Evolutionary conservation across 1,140 invertebrate genomes (phyloP), one percentile per base, ranked within the genome.

Genomic region (Latrodectus geometricus): DNA sequence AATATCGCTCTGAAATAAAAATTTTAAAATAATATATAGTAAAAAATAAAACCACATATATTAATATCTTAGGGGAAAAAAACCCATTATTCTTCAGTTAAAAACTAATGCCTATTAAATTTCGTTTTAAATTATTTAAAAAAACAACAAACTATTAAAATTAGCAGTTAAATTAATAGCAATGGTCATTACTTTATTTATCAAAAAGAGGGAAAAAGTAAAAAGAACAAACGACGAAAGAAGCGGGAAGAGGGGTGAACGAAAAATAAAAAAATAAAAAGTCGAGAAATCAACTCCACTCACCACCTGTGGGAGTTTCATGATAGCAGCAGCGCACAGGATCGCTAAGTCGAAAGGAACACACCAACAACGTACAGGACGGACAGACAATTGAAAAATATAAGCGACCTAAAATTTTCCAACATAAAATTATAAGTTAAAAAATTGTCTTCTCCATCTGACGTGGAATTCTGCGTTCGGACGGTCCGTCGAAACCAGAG

Each of bases 251-350:
- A 61, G 54, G 54, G 54, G 54, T 14, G 8, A 8, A 61, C 2
- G 17, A 61, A n/a, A n/a, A 61, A 61, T 61, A 17, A 61, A 11
- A 61, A 11, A 54, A 9, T 12, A 21, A 9, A 20, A 80, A 69
- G 20, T 49, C 52, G 15, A 72, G 61, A 82, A 82, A 52, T 21
- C n/a, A 0, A 15, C 48, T 8, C n/a, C 14, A 84, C 81, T 84
- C 35, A 84, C 81, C 81, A 84, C 81, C 81, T 84, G 81, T 84
- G 81, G 81, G 81, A 84, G 81, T 84, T 84, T 84, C 81, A 84
- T 84, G 81, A 75, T 48, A 15, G 23, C 72, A 69, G 70, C 15
- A 74, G 81, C 72, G 81, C 81, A 84, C 79, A 81, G 79, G 79
- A 73, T 81, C 79, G 79, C 69, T 56, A 66, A 72, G 14, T 69